Base-by-base conservation (phyloP, 1,140 invertebrate species). In the Achroia grisella region DNA sequence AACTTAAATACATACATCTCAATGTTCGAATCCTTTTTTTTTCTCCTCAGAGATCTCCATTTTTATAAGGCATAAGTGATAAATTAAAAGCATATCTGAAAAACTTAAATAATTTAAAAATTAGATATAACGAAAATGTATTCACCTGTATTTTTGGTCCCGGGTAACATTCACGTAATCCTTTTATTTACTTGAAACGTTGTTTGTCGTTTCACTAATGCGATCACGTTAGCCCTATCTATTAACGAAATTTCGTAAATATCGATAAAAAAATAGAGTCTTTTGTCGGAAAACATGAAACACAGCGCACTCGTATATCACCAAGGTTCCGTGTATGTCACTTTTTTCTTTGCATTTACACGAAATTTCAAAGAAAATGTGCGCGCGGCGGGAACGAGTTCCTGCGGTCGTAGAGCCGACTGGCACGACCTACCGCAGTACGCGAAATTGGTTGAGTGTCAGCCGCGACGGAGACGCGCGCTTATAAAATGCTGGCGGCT, bases 291-390 rank as follows among this genome's bases (percentile, higher is more conserved):
- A 42, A 57, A 51, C 52, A 48, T 42, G 51, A 63, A 67, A 68
- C 74, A 84, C 77, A 74, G 53, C 48, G 65, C 79, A 83, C 76
- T 73, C 49, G 56, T 53, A 53, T 62, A 66, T 72, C 77, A 84
- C 80, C 59, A 44, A 67, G 51, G 57, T 77, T 54, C 50, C 70
- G 66, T 62, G 17, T 23, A 3, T 14, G 17, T 73, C 73, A 79
- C 77, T 81, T 76, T 67, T 75, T 80, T 81, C 77, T 84, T 84
- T 81, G 77, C 75, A 84, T 74, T 80, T 77, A 41, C 69, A 49
- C 67, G 70, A 84, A 84, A 65, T 84, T 76, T 84, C 79, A 84
- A 84, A 84, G 79, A 81, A 81, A 84, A 79, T 68, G 73, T 68
- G 62, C 52, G 48, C 58, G 51, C 33, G 17, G 46, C 48, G 62